Conservation (phyloP, 2,797 vertebrate species). For the Chaenodraco wilsoni region DNA sequence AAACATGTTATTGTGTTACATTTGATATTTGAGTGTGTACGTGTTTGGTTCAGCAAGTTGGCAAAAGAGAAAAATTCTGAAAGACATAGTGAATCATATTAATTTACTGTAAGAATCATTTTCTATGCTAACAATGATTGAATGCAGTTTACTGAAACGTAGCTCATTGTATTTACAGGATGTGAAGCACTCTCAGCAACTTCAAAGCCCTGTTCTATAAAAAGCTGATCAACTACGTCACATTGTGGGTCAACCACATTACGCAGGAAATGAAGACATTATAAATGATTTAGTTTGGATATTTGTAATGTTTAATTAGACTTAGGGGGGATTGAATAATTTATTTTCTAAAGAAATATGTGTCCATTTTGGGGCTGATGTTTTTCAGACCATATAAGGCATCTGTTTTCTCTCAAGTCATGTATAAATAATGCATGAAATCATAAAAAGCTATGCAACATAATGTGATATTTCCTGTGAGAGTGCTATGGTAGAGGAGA, state of each 20-base stretch:
- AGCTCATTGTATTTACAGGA: constrained; percentile 22
- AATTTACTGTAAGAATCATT: constrained; percentile 1
- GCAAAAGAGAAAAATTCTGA: neutral
- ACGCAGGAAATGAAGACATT: constrained; percentile 1
- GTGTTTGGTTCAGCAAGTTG: constrained; percentile 10
- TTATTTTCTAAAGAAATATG: constrained; percentile 18
- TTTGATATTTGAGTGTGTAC: neutral
- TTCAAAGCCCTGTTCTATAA: constrained; percentile 27
- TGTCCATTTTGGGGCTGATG: constrained; percentile 37
- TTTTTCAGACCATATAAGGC: constrained; percentile 13
- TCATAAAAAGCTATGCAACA: constrained; percentile 14
- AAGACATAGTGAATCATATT: constrained; percentile 9
- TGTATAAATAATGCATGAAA: constrained; percentile 57
- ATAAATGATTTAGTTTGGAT: constrained; percentile 8
- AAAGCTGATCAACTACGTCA: constrained; percentile 19
- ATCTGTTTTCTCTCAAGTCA: constrained; percentile 39
- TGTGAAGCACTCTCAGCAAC: constrained; percentile 16
- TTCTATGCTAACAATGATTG: neutral
- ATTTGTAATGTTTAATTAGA: constrained; percentile 40
- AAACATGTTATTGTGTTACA: neutral
- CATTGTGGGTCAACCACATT: neutral
- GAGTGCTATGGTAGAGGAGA: constrained; percentile 11
- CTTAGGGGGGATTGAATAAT: constrained; percentile 2
- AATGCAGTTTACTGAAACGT: constrained; percentile 46
- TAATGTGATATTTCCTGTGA: constrained; percentile 22